Percentiles rank a stretch among this genome's conserved stretches.
phyloP scores from a whole-genome alignment of 2,888 invertebrate genomes.

The Campoletis raptor region DNA sequence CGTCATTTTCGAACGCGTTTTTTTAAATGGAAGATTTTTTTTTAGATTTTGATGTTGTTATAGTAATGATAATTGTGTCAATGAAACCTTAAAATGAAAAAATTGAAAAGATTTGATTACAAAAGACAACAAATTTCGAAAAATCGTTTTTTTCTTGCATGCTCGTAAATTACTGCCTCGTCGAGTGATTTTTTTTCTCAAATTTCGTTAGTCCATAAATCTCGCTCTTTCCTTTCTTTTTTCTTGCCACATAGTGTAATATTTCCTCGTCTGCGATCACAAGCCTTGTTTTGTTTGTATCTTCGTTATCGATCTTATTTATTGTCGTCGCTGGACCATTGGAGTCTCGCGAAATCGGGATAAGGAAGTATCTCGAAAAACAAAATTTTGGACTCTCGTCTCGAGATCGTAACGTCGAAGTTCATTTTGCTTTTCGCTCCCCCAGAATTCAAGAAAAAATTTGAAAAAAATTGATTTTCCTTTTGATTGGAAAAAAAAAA shows the following conservation, averaged over 20 bases:
- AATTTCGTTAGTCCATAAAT: background rate
- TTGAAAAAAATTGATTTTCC: background rate
- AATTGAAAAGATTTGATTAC: background rate
- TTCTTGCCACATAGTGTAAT: constrained; percentile 16
- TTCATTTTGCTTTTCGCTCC: background rate
- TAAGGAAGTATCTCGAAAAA: constrained; percentile 7
- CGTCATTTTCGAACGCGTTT: background rate
- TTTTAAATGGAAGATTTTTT: background rate
- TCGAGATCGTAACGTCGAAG: constrained; percentile 4
- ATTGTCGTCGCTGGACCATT: constrained; percentile 63
- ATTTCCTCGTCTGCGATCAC: constrained; percentile 23
- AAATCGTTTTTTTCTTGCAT: background rate
- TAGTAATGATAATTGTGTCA: background rate
- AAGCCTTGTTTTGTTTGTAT: constrained; percentile 34
- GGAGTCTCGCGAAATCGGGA: constrained; percentile 40
- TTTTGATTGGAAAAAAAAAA: background rate
- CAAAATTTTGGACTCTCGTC: constrained; percentile 14
- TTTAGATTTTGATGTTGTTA: background rate
- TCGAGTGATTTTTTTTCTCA: constrained; percentile 10
- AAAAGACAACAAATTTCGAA: constrained; percentile 3
- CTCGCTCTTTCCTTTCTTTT: constrained; percentile 24
- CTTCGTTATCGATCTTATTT: constrained; percentile 60
- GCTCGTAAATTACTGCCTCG: background rate
- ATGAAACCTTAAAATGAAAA: background rate
- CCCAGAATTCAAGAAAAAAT: background rate